Percentiles rank a stretch among this genome's conserved stretches.
Evolutionary conservation across 2,113 vertebrate species (phyloP).

Genomic region (Gavia stellata): DNA sequence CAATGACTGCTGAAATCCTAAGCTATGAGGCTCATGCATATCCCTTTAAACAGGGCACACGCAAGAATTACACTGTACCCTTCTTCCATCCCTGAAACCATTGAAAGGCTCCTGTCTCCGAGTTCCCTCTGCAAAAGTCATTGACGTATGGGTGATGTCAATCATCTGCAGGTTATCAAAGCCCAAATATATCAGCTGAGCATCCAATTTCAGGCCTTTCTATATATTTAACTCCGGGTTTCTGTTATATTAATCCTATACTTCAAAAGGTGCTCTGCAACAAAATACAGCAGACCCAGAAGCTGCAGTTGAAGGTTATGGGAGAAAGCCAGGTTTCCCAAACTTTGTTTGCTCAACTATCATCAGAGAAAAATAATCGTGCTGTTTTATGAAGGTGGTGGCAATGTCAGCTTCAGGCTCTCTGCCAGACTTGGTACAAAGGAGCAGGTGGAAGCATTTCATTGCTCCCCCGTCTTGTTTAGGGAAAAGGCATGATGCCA

Average conservation of each 20-base stretch:
- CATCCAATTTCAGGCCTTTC: background rate
- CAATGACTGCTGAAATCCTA: background rate
- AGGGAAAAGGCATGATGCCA: background rate
- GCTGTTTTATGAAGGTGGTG: background rate
- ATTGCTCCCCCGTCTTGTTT: background rate
- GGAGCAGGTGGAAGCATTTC: conserved; percentile 12
- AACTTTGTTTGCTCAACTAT: background rate
- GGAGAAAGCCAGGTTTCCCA: background rate
- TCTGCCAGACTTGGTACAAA: background rate
- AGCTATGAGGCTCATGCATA: background rate
- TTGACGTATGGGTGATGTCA: background rate
- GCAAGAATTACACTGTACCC: background rate
- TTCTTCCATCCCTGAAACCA: background rate
- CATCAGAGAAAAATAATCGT: background rate
- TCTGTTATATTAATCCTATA: background rate
- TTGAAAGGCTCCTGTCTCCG: background rate
- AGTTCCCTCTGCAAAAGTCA: background rate
- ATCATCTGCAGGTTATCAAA: background rate
- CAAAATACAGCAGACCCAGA: background rate
- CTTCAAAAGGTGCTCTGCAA: background rate
- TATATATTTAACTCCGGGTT: background rate
- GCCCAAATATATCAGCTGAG: background rate
- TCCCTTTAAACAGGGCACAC: background rate
- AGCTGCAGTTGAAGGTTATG: background rate
- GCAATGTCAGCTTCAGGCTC: background rate